Conservation (phyloP, 2,888 invertebrate genomes). For the Ennomos quercinarius region DNA sequence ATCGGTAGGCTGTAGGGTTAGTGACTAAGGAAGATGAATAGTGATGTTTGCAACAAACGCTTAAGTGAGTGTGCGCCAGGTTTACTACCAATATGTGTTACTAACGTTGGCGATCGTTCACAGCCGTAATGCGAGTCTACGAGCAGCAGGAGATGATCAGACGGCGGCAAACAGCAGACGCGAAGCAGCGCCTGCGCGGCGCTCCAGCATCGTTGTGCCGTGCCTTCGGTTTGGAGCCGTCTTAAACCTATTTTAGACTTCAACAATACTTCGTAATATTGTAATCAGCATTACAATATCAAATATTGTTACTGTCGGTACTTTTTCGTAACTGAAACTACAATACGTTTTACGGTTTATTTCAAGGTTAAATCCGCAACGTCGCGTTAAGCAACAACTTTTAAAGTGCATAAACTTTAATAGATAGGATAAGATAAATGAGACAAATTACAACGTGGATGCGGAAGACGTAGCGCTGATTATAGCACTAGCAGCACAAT, state of each 20-base stretch:
- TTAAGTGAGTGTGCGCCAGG: conserved; percentile 67
- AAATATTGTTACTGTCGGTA: conserved; percentile 1
- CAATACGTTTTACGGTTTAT: conserved; percentile 24
- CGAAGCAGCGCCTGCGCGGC: conserved; percentile 66
- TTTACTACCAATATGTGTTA: conserved; percentile 46
- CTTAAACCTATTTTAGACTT: conserved; percentile 38
- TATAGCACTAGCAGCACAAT: conserved; percentile 38
- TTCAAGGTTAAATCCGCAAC: conserved; percentile 26
- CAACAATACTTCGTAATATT: conserved; percentile 12
- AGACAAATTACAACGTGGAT: conserved; percentile 23
- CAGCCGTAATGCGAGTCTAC: conserved; percentile 65
- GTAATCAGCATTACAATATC: conserved; percentile 1
- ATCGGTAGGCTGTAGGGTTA: conserved; percentile 85
- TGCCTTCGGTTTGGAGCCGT: conserved; percentile 54
- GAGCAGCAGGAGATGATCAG: conserved; percentile 67
- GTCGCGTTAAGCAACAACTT: conserved; percentile 1
- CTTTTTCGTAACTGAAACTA: conserved; percentile 16
- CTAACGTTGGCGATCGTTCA: conserved; percentile 75
- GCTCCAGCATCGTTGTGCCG: conserved; percentile 67
- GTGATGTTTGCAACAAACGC: conserved; percentile 55
- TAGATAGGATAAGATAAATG: conserved; percentile 28
- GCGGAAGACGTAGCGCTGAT: conserved; percentile 33
- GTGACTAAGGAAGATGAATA: conserved; percentile 61
- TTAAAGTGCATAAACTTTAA: conserved; percentile 3
- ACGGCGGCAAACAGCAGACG: conserved; percentile 76